Evolutionary conservation across 2,797 vertebrate species (phyloP).

Genomic region (Typhlichthys eigenmanni): DNA sequence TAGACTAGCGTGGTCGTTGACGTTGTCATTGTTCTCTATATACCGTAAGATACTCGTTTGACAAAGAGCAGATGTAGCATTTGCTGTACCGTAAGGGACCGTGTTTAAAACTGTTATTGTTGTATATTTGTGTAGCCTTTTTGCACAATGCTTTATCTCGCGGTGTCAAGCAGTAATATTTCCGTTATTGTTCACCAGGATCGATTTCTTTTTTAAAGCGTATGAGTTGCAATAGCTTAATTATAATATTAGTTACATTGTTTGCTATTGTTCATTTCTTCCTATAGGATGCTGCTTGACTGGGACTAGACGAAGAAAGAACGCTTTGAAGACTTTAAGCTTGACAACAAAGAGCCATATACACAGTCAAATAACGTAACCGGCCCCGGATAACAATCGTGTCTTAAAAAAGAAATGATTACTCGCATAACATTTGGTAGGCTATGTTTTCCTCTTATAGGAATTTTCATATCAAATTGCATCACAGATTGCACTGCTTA

Average conservation of each 20-base stretch:
- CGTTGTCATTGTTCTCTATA: conserved; percentile 66
- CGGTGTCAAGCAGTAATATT: conserved; percentile 6
- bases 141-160: background rate
- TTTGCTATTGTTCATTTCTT: conserved; percentile 16
- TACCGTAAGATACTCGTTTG: conserved; percentile 27
- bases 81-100: conserved; percentile 17
- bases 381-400: conserved; percentile 1
- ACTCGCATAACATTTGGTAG: conserved; percentile 3
- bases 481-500: conserved; percentile 11
- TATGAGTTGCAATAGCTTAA: background rate
- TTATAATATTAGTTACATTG: background rate
- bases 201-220: no score
- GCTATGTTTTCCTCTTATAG: background rate
- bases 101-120: conserved; percentile 9
- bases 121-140: background rate
- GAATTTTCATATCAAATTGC: conserved; percentile 10
- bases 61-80: conserved; percentile 41
- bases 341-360: conserved; percentile 73
- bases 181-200: no score
- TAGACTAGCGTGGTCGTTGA: conserved; percentile 62
- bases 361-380: conserved; percentile 41
- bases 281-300: conserved; percentile 68
- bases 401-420: no score
- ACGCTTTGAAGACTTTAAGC: conserved; percentile 40
- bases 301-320: conserved; percentile 60